Evolutionary conservation across 2,797 vertebrate species (phyloP), one percentile per base, ranked within the genome.

Genomic region (Danio aesculapii): DNA sequence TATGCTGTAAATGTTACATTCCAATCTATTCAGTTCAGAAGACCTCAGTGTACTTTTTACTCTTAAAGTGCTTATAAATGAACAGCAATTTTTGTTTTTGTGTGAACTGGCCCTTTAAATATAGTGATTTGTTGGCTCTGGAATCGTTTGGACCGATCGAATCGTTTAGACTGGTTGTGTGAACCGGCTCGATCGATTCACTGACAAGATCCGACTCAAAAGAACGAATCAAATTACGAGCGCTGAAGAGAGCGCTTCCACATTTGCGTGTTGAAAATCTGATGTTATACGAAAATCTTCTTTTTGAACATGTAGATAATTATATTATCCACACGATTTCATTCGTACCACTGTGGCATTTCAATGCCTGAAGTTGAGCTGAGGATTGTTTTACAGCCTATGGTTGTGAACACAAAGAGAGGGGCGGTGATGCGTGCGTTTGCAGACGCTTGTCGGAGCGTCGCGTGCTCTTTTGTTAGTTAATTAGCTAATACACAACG

Each of bases 381-480:
- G 44, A 46, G 71, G 62, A 52, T 47, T 44, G 3, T 30, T 30
- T 30, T 30, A 30, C 30, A 30, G 3, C 1, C 30, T 30, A 30
- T 30, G 6, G 30, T 11, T 50, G 62, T 68, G 44, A 67, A 75
- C 62, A 81, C 75, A 83, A 61, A 70, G 72, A 58, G 64, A 67
- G 67, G 73, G 74, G 67, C 49, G 68, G 77, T 66, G 81, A 61
- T 30, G 68, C 30, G 46, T 71, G 39, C 62, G 53, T 81, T 81
- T 71, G 30, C 16, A 11, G 81, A 88, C 67, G 81, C 85, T 82
- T 63, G 79, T 85, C 61, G 61, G 11, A 11, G 13, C 10, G 46
- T 30, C 17, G 53, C 14, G 13, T 9, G 17, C 11, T 13, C 67
- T 68, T 71, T 79, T 76, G 82, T 86, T 71, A 4, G 44, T 77